Base-by-base conservation (phyloP, 2,797 vertebrate species). In the Xiphorhynchus erythropygius region DNA sequence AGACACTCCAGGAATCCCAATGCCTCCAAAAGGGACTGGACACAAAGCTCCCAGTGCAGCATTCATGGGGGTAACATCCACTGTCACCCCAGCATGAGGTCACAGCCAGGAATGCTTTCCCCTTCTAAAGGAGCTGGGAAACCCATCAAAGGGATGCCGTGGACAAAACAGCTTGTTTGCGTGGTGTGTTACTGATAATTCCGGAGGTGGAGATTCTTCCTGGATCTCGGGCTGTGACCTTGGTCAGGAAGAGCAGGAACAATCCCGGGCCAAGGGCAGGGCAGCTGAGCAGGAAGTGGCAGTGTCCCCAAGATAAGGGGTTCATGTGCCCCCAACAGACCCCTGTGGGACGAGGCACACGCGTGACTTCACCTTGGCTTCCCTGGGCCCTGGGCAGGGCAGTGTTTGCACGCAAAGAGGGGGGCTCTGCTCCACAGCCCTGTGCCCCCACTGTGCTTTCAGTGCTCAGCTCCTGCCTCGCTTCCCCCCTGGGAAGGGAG, bases 311-410 rank as follows among this genome's bases (percentile, higher is more conserved):
- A 59, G 90, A 82, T 23, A 42, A 89, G 59, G 55, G 53, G 21
- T 4, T 60, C 30, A 2, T 42, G 52, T 56, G 68, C 4, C 8
- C 56, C 44, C 1, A 4, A 24, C n/a, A 75, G 23, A 55, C 18
- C 18, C 27, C 33, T 0, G 0, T 3, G 5, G 0, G 11, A 60
- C 30, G 35, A 80, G 56, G 12, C 35, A 22, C 28, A 14, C 0
- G 1, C 0, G 1, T 5, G 24, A n/a, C 13, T 9, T 9, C 3
- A 0, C 4, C 1, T 2, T 3, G 2, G 52, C 46, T 28, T 39
- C 41, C 35, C 44, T 0, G 2, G 32, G 19, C 5, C 5, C 47
- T 57, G 13, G 0, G 2, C 7, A 10, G 11, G 10, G 17, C 56
- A 59, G 30, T 3, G 11, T 35, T 14, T 79, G 57, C 44, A 68